Conservation (phyloP, 2,888 invertebrate species). For the Chaitophorus viminalis region DNA sequence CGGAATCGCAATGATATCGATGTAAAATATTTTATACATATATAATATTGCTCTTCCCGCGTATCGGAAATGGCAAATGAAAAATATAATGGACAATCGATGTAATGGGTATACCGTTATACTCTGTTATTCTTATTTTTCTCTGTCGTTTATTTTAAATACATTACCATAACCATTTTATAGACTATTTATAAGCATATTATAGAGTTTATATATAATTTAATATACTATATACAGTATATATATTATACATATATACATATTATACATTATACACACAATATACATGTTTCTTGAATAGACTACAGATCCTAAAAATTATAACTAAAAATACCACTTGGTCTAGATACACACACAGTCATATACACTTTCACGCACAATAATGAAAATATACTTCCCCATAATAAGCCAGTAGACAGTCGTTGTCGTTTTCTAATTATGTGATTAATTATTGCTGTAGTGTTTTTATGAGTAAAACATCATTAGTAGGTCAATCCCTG, state of each 20-base stretch:
- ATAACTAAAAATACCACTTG: not conserved
- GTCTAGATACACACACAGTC: not conserved
- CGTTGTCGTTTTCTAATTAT: conserved; percentile 39
- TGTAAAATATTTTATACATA: not conserved
- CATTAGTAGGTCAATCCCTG: conserved; percentile 26
- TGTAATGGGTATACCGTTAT: conserved; percentile 24
- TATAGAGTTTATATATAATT: too few relatives aligned
- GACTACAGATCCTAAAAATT: not conserved
- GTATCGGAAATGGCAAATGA: conserved; percentile 26
- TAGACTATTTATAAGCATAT: too few relatives aligned
- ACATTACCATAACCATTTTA: not conserved
- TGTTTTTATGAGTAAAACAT: not conserved
- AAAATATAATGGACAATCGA: conserved; percentile 17
- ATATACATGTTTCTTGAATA: too few relatives aligned
- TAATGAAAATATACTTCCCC: not conserved
- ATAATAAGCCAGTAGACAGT: not conserved
- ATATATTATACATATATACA: not conserved
- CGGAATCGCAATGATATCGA: not conserved
- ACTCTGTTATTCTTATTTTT: not conserved
- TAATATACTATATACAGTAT: too few relatives aligned
- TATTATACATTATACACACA: too few relatives aligned
- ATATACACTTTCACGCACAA: not conserved
- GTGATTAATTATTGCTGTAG: conserved; percentile 20
- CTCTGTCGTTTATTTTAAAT: conserved; percentile 3
- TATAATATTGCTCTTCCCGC: not conserved